A percentile compares a stretch with the other conserved stretches of the same genome.
phyloP scores from a whole-genome alignment of 2,797 vertebrate genomes.

The Lepus townsendii region DNA sequence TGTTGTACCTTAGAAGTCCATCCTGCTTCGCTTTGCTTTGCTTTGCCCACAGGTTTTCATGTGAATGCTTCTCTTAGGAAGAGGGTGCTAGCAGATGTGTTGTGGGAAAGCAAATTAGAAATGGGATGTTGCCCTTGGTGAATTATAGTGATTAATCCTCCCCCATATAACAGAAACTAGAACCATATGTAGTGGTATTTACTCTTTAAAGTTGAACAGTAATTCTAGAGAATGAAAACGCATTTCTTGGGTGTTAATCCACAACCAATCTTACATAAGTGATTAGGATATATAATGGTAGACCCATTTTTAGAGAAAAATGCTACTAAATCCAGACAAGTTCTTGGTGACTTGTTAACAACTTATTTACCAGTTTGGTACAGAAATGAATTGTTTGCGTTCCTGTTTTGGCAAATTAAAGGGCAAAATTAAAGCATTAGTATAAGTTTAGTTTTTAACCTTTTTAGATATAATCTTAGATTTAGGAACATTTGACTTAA shows the following conservation, averaged over 20 bases:
- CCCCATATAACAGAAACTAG: not conserved
- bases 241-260: not conserved
- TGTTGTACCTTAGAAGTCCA: not conserved
- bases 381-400: not conserved
- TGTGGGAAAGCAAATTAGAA: constrained; percentile 10
- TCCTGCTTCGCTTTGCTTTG: constrained; percentile 4
- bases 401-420: constrained; percentile 31
- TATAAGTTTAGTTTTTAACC: constrained; percentile 44
- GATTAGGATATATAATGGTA: not conserved
- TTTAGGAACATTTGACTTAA: not conserved
- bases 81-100: not conserved
- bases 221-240: constrained; percentile 46
- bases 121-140: not conserved
- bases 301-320: not conserved
- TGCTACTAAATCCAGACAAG: not conserved
- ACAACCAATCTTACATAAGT: not conserved
- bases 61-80: not conserved
- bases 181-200: not conserved
- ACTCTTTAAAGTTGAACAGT: constrained; percentile 3
- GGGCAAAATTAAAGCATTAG: not conserved
- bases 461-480: not conserved
- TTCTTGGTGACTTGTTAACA: not conserved
- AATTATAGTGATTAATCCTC: not conserved
- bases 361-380: not conserved
- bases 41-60: constrained; percentile 26